Evolutionary conservation across 2,888 invertebrate genomes (phyloP).

Genomic region (Hoplodrina ambigua): DNA sequence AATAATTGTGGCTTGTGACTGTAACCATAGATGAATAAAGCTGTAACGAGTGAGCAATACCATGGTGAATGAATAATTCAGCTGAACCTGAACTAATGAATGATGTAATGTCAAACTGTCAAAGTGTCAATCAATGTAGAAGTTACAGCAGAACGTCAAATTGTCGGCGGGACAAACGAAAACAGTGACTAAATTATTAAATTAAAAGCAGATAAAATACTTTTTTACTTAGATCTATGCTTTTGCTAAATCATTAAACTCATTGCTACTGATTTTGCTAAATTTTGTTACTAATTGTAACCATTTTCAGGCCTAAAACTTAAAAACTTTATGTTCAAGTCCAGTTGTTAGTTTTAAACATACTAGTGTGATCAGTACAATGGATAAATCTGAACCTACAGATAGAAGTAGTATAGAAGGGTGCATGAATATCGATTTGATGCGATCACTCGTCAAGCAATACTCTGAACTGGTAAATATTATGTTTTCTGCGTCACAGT

Average conservation of each 20-base stretch:
- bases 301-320: background rate
- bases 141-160: constrained; percentile 42
- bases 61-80: too few species aligned
- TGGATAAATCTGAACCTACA: constrained; percentile 81
- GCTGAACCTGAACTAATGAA: too few species aligned
- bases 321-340: constrained; percentile 17
- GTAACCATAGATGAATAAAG: too few species aligned
- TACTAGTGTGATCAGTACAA: constrained; percentile 24
- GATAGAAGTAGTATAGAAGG: constrained; percentile 72
- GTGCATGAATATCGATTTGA: constrained; percentile 83
- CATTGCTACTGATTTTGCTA: background rate
- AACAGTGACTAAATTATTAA: constrained; percentile 27
- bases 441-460: constrained; percentile 88
- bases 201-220: background rate
- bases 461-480: constrained; percentile 86
- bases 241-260: background rate
- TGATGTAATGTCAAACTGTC: background rate
- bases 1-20: too few species aligned
- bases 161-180: constrained; percentile 57
- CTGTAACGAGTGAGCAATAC: too few species aligned
- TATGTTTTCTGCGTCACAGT: background rate
- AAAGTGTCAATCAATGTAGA: background rate
- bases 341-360: constrained; percentile 24
- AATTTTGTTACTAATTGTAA: background rate
- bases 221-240: background rate